Conservation (phyloP, 2,888 invertebrate species). For the Tachina lurida region DNA sequence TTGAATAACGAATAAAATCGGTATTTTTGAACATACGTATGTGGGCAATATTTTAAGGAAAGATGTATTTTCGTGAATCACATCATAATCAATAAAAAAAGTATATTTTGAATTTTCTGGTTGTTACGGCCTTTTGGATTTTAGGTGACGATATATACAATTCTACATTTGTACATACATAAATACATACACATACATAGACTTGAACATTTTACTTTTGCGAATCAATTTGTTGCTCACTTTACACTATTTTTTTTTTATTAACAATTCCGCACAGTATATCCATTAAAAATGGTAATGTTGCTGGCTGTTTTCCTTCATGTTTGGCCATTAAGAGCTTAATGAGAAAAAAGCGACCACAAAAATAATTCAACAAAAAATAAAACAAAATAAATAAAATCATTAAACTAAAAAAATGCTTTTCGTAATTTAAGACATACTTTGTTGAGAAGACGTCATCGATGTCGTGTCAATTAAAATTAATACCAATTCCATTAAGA, state of each 20-base stretch:
- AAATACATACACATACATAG: not conserved
- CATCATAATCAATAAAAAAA: no score
- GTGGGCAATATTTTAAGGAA: no score
- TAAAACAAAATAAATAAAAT: constrained; percentile 21
- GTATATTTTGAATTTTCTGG: no score
- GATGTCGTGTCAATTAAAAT: constrained; percentile 60
- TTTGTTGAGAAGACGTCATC: constrained; percentile 55
- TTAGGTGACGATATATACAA: no score
- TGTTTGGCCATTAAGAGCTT: constrained; percentile 46
- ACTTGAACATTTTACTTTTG: not conserved
- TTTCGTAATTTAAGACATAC: constrained; percentile 35
- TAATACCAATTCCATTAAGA: constrained; percentile 45
- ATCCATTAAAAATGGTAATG: not conserved
- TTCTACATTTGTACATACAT: constrained; percentile 1
- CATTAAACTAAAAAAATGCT: constrained; percentile 44
- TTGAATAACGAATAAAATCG: no score
- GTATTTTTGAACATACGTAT: no score
- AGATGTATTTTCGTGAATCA: no score
- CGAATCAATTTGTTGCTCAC: constrained; percentile 10
- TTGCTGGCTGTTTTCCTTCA: constrained; percentile 6
- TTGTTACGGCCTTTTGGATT: no score
- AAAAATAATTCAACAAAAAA: not conserved
- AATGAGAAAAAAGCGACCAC: constrained; percentile 27
- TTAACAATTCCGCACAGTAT: not conserved
- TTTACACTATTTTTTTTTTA: constrained; percentile 9